Base-by-base conservation (phyloP, 2,797 vertebrate species). In the Xiphophorus birchmanni region DNA sequence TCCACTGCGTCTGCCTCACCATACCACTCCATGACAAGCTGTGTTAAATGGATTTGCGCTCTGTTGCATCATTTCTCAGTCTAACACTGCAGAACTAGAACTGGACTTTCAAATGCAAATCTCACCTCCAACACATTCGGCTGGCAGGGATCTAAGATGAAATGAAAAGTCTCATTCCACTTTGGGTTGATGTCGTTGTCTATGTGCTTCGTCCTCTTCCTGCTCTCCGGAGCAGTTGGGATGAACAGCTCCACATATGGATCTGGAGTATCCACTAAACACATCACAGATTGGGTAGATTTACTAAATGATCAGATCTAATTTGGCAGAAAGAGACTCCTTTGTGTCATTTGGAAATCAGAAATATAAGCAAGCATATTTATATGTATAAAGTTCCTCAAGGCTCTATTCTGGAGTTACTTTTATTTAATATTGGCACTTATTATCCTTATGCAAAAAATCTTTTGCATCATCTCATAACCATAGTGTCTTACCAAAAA, bases 241-340 rank as follows among this genome's bases (percentile, higher is more conserved):
- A 99, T 98, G 94, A 97, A 98, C 75, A 99, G 93, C 88, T 99
- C 98, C 94, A 99, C 97, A 0, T 99, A 99, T 0, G 99, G 98
- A 85, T 99, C 99, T 13, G 99, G 99, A 32, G 99, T 99, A 91
- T 99, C 98, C 90, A 99, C 98, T 99, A 84, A 10, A 80, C 11
- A 84, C n/a, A 82, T 52, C 18, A 78, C 35, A 71, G 1, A 74
- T 23, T 44, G 2, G 42, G 23, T 26, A 4, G 29, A 29, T 12
- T 81, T 75, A 74, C 15, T 44, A 15, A 48, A 58, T 4, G 47
- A 29, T 72, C 26, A 72, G 42, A 29, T 17, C 13, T 18, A 17
- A 72, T 17, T 18, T 72, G 21, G 42, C 42, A 72, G 65, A 69
- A 37, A 37, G 37, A 18, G 21, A 69, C 8, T 63, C 12, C 2